phyloP scores from a whole-genome alignment of 1,140 invertebrate species.

The Zelostemma sp. region DNA sequence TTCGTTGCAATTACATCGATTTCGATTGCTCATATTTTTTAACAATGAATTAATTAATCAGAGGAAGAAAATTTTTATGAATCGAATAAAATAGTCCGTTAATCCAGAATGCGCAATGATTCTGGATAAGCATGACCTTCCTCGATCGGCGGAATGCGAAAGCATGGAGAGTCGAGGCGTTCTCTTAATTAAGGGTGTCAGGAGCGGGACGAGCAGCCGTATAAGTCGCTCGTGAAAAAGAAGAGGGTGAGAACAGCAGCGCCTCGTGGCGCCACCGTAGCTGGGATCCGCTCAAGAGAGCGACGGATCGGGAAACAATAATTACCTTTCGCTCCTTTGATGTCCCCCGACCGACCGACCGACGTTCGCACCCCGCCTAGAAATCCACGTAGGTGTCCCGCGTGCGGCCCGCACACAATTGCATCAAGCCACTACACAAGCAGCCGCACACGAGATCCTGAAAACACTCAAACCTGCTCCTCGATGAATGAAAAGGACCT shows the following conservation, averaged over 20 bases:
- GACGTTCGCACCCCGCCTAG: conserved; percentile 64
- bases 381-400: conserved; percentile 57
- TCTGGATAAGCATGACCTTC: conserved; percentile 37
- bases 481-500: conserved; percentile 24
- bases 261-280: conserved; percentile 63
- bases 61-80: background rate
- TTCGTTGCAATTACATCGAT: too few relatives aligned
- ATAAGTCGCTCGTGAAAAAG: conserved; percentile 33
- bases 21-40: too few relatives aligned
- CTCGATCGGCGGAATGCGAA: conserved; percentile 47
- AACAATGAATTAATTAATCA: background rate
- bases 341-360: conserved; percentile 46
- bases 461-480: conserved; percentile 17
- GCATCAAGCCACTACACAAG: conserved; percentile 18
- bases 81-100: conserved; percentile 35
- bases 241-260: conserved; percentile 59
- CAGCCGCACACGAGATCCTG: conserved; percentile 7
- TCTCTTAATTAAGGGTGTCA: conserved; percentile 64
- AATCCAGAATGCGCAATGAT: conserved; percentile 32
- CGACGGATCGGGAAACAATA: conserved; percentile 65
- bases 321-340: conserved; percentile 67
- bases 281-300: conserved; percentile 37
- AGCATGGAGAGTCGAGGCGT: conserved; percentile 56
- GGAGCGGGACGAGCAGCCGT: conserved; percentile 39
- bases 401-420: conserved; percentile 46